phyloP scores from a whole-genome alignment of 92 coral and sea anemone genomes.

The Zoanthus sociatus region DNA sequence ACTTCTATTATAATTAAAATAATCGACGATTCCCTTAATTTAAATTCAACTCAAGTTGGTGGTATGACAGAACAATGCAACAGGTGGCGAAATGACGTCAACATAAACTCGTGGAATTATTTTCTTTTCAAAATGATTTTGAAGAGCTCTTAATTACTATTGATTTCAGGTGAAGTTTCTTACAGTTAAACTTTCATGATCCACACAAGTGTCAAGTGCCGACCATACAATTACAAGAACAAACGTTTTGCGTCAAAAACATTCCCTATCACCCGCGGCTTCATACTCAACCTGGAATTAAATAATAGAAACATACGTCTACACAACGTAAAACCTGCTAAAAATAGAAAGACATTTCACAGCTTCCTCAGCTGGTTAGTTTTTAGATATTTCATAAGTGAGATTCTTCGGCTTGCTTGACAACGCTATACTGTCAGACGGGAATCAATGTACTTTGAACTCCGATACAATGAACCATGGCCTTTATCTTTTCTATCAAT shows the following conservation, averaged over 20 bases:
- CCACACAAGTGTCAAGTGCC: not conserved
- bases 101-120: not conserved
- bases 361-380: not conserved
- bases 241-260: not conserved
- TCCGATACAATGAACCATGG: not conserved
- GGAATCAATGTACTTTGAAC: not conserved
- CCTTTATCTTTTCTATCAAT: not conserved
- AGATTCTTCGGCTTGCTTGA: not conserved
- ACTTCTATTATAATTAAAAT: not conserved
- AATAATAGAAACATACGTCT: not conserved
- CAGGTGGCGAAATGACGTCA: conserved; percentile 12
- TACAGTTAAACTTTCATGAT: no score
- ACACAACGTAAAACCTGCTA: not conserved
- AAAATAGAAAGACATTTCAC: not conserved
- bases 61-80: conserved; percentile 14
- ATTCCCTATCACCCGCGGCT: not conserved
- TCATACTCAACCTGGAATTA: not conserved
- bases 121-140: not conserved
- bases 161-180: not conserved
- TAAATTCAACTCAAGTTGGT: not conserved
- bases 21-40: not conserved
- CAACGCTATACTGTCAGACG: not conserved
- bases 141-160: conserved; percentile 2
- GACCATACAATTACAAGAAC: not conserved
- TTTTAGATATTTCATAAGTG: not conserved